These are phyloP conservation scores for Sardinella longiceps DNA, from an alignment of 2,797 vertebrate species.

Conservation along the genomic window DNA sequence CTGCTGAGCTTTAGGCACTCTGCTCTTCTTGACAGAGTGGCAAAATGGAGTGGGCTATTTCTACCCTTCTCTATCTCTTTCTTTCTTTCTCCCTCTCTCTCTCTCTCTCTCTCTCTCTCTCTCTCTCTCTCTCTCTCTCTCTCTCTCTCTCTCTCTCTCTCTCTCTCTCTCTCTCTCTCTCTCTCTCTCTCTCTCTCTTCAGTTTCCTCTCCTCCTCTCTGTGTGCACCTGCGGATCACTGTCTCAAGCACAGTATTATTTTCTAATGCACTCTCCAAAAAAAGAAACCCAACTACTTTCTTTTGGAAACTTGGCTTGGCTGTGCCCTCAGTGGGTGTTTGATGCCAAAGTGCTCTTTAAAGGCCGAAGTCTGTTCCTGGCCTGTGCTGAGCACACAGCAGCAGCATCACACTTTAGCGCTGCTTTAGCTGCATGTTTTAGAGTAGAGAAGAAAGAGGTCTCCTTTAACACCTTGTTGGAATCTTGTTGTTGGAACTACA, in stretches of 20 bases:
- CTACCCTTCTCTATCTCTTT: not conserved
- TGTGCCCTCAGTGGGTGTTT: not conserved
- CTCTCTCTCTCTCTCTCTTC: not conserved
- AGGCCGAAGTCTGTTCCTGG: not conserved
- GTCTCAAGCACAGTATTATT: not conserved
- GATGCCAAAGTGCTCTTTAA: not conserved
- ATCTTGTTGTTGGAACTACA: too few relatives aligned
- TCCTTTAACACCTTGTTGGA: not conserved
- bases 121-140: not conserved
- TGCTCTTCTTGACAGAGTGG: conserved; percentile 9
- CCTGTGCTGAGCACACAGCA: not conserved
- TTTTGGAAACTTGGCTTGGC: not conserved
- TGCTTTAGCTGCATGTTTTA: not conserved
- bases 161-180: not conserved
- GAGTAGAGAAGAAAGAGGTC: not conserved
- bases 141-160: not conserved
- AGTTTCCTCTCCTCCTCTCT: not conserved
- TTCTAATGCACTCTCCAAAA: not conserved
- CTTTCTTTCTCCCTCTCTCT: not conserved
- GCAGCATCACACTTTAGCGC: not conserved
- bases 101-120: conserved; percentile 8
- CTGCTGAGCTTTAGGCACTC: conserved; percentile 1
- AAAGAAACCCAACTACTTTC: too few relatives aligned
- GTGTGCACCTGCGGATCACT: conserved; percentile 7
- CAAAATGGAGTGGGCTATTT: conserved; percentile 3